Evolutionary conservation across 1,140 invertebrate species (phyloP).

Genomic region (Philotrypesis tridentata): DNA sequence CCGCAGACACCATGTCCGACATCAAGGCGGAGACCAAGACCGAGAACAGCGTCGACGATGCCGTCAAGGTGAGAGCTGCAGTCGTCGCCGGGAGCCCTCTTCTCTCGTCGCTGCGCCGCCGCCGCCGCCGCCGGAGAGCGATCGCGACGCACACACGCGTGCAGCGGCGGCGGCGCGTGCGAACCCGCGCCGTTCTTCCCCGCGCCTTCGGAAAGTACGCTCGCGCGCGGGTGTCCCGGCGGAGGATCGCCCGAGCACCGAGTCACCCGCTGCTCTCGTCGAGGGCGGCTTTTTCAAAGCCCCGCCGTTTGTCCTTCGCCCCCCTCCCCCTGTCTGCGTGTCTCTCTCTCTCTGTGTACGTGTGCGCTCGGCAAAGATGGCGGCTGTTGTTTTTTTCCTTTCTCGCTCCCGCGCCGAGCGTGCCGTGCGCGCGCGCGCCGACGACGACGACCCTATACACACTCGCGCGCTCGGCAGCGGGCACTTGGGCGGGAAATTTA

Average conservation of each 20-base stretch:
- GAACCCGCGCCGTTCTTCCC: not conserved
- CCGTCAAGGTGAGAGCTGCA: conserved; percentile 43
- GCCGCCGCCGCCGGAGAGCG: conserved; percentile 38
- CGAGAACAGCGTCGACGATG: conserved; percentile 73
- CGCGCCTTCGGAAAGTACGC: not conserved
- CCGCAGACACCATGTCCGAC: conserved; percentile 71
- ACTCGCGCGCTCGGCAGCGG: too few relatives aligned
- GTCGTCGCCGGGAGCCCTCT: not conserved
- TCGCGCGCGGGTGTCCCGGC: not conserved
- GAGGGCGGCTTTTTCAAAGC: conserved; percentile 11
- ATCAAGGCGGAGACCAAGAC: conserved; percentile 73
- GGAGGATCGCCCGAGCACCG: not conserved
- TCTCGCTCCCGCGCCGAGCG: conserved; percentile 40
- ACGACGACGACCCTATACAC: conserved; percentile 20
- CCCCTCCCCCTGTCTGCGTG: not conserved
- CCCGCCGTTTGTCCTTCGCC: conserved; percentile 60
- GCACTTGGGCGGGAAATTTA: conserved; percentile 46
- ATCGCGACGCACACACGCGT: conserved; percentile 47
- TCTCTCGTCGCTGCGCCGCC: not conserved
- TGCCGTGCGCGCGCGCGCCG: conserved; percentile 29
- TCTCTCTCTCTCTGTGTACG: not conserved
- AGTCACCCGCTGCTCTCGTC: not conserved
- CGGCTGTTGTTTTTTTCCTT: conserved; percentile 67
- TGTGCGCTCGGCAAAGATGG: conserved; percentile 63
- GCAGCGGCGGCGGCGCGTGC: conserved; percentile 12